Conservation (phyloP, 1,140 invertebrate species). For the Drosophila dunni region DNA sequence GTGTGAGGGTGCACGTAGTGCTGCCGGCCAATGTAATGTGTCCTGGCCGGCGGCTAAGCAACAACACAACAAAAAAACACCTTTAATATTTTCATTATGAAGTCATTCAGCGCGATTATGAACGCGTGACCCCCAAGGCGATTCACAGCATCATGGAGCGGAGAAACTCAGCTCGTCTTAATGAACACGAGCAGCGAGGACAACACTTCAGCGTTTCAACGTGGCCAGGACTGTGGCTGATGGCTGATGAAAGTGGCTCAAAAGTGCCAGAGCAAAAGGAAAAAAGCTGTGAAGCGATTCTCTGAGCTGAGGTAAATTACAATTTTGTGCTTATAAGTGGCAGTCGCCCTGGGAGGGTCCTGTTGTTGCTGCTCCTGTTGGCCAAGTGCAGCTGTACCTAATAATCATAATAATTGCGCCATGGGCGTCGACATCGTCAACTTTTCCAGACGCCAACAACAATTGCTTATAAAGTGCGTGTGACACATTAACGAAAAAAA, state of each 20-base stretch:
- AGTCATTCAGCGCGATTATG: slow-evolving; percentile 82
- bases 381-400: slow-evolving; percentile 79
- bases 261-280: slow-evolving; percentile 1
- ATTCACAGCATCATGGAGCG: slow-evolving; percentile 55
- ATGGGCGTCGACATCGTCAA: slow-evolving; percentile 79
- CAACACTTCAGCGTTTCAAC: slow-evolving; percentile 37
- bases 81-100: slow-evolving; percentile 84
- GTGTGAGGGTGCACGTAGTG: background rate
- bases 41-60: slow-evolving; percentile 55
- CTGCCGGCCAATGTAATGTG: slow-evolving; percentile 58
- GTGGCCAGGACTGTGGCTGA: slow-evolving; percentile 2
- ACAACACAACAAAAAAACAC: slow-evolving; percentile 72
- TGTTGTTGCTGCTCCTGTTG: slow-evolving; percentile 18
- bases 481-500: slow-evolving; percentile 77
- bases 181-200: slow-evolving; percentile 60
- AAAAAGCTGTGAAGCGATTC: slow-evolving; percentile 15
- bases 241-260: slow-evolving; percentile 50
- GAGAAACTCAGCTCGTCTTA: slow-evolving; percentile 46
- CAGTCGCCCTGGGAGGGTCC: slow-evolving; percentile 55
- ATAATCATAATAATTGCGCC: slow-evolving; percentile 83
- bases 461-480: slow-evolving; percentile 83
- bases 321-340: slow-evolving; percentile 80
- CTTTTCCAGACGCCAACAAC: slow-evolving; percentile 80
- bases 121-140: slow-evolving; percentile 80
- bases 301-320: slow-evolving; percentile 72